Evolutionary conservation across 2,888 invertebrate species (phyloP).

Genomic region (Gari tellinella): DNA sequence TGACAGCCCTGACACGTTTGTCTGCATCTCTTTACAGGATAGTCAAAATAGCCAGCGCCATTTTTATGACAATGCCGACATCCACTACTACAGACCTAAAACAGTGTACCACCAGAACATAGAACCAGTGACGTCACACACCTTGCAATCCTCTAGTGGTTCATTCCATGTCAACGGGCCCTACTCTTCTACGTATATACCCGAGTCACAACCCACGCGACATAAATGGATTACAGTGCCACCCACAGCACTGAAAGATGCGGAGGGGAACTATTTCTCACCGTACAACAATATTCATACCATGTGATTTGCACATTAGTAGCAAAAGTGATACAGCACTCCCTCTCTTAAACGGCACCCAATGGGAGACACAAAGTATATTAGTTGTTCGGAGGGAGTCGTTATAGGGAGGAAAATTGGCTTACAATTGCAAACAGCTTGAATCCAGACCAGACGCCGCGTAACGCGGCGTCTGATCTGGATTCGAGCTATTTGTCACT

Average conservation of each 20-base stretch:
- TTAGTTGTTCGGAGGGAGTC: too few relatives aligned
- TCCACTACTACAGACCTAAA: slow-evolving; percentile 21
- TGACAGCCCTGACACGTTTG: too few relatives aligned
- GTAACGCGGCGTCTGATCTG: too few relatives aligned
- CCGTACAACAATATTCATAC: slow-evolving; percentile 5
- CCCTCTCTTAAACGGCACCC: too few relatives aligned
- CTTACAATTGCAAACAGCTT: too few relatives aligned
- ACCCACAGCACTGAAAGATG: background rate
- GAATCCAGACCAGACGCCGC: too few relatives aligned
- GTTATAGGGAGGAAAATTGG: too few relatives aligned
- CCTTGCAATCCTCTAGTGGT: background rate
- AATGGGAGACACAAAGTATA: too few relatives aligned
- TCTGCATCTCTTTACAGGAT: slow-evolving; percentile 18
- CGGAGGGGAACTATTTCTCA: slow-evolving; percentile 15
- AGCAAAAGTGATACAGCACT: too few relatives aligned
- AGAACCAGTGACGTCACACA: background rate
- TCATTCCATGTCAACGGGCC: too few relatives aligned
- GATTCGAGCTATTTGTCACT: too few relatives aligned
- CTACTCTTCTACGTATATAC: too few relatives aligned
- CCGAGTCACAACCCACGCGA: slow-evolving; percentile 4
- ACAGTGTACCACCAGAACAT: slow-evolving; percentile 14
- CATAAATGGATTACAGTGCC: slow-evolving; percentile 40
- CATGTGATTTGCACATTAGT: background rate
- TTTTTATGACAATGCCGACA: slow-evolving; percentile 10
- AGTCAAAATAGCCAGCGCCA: background rate